phyloP scores from a whole-genome alignment of 2,113 vertebrate genomes.

The Cololabis saira region DNA sequence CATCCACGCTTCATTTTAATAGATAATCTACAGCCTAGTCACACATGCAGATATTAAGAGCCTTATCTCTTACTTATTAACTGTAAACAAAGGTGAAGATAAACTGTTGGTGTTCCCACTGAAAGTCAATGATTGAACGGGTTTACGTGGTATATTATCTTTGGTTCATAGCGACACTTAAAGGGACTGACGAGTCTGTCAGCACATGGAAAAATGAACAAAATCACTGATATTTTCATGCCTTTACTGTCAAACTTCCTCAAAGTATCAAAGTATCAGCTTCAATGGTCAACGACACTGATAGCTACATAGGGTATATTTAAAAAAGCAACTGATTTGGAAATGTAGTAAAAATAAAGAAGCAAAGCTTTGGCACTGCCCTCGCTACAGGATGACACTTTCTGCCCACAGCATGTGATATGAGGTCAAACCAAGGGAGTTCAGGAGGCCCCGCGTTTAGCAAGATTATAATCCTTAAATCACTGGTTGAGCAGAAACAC shows the following conservation, averaged over 20 bases:
- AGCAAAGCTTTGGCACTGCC: not conserved
- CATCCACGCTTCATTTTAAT: not conserved
- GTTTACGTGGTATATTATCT: not conserved
- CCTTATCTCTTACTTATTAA: slow-evolving; percentile 35
- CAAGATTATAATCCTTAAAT: not conserved
- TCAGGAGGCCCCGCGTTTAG: slow-evolving; percentile 1
- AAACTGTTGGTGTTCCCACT: not conserved
- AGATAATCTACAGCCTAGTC: not conserved
- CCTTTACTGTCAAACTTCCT: too few relatives aligned
- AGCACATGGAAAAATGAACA: not conserved
- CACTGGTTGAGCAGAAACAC: too few relatives aligned
- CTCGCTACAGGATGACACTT: too few relatives aligned
- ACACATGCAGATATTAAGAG: not conserved
- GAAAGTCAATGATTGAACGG: slow-evolving; percentile 35
- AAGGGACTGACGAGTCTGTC: not conserved
- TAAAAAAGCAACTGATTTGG: too few relatives aligned
- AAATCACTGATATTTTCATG: too few relatives aligned
- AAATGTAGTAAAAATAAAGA: too few relatives aligned
- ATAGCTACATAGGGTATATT: too few relatives aligned
- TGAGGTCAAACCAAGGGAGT: slow-evolving; percentile 3
- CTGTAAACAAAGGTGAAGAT: not conserved
- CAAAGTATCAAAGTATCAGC: too few relatives aligned
- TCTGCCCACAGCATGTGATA: not conserved
- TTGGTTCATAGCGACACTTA: not conserved
- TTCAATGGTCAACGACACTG: too few relatives aligned